Base-by-base conservation (phyloP, 2,797 vertebrate genomes). In the Odontamblyopus rebecca region DNA sequence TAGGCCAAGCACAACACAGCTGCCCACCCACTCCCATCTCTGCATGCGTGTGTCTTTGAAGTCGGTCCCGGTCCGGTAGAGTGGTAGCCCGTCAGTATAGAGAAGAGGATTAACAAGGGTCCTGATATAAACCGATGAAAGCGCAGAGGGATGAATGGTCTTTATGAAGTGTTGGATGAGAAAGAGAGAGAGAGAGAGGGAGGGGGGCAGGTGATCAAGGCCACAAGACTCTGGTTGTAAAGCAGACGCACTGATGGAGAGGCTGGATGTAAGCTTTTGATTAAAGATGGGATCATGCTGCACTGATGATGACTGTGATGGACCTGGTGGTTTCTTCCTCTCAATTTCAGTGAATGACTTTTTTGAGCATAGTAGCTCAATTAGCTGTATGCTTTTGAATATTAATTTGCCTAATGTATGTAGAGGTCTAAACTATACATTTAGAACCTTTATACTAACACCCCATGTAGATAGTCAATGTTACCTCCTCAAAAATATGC, bases 81-180 rank as follows among this genome's bases (percentile, higher is more conserved):
- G 90, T 89, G 84, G 84, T 88, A 69, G 79, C 73, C 85, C 86
- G 90, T 90, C 88, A 88, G 86, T 85, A 77, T 85, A 78, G 83
- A 89, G 89, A 87, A 88, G 88, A 75, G 90, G 90, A 90, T 91
- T 92, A 92, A 90, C 89, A 78, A 90, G 92, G 85, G 84, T 85
- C 69, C 88, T 70, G 82, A 84, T 89, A 89, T 85, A 87, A 84
- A 82, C 38, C 73, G 87, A 92, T 91, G 89, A 93, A 93, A 93
- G 89, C 85, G 85, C 77, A 83, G 85, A 65, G 79, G 89, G 88
- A 91, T 91, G 90, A 91, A 93, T 91, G 88, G 88, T 87, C 90
- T 92, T 90, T 89, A 89, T 91, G 87, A 88, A 90, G 87, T 86
- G 89, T 89, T 83, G 82, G 89, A 87, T 83, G 86, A 89, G 85